phyloP scores from a whole-genome alignment of 2,113 vertebrate species.

The Gnathonemus echidnorhynchus region DNA sequence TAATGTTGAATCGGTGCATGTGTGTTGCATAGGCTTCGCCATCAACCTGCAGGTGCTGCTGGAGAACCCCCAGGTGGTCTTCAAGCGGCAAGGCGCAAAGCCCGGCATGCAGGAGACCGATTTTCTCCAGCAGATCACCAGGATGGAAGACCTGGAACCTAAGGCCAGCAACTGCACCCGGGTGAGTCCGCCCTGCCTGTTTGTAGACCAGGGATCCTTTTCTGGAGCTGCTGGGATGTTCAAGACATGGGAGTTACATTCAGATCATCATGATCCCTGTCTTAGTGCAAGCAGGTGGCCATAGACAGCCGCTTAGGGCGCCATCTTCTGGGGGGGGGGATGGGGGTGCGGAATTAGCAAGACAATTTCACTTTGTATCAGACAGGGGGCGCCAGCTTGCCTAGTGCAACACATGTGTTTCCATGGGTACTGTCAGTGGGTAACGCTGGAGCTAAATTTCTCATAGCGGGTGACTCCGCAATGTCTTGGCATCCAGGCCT shows the following conservation, averaged over 20 bases:
- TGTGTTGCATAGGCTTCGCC: conserved; percentile 75
- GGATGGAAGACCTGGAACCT: conserved; percentile 72
- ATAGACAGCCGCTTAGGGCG: neutral
- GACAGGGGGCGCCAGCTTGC: neutral
- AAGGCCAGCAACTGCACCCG: conserved; percentile 77
- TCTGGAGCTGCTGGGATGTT: neutral
- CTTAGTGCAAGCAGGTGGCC: neutral
- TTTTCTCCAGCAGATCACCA: conserved; percentile 76
- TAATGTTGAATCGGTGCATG: conserved; percentile 32
- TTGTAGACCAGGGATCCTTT: neutral
- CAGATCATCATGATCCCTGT: neutral
- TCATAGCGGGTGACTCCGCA: neutral
- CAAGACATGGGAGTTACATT: neutral
- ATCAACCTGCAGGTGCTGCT: conserved; percentile 76
- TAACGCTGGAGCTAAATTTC: neutral
- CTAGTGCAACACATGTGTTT: neutral
- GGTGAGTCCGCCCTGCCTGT: conserved; percentile 45
- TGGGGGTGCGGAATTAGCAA: neutral
- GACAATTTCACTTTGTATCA: neutral
- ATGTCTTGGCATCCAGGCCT: neutral
- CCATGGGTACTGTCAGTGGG: neutral
- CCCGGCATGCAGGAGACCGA: conserved; percentile 80
- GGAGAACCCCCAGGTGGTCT: conserved; percentile 67
- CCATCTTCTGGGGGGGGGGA: neutral
- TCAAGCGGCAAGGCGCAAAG: conserved; percentile 72